phyloP scores from a whole-genome alignment of 2,888 invertebrate species.

The Neoascia interrupta region DNA sequence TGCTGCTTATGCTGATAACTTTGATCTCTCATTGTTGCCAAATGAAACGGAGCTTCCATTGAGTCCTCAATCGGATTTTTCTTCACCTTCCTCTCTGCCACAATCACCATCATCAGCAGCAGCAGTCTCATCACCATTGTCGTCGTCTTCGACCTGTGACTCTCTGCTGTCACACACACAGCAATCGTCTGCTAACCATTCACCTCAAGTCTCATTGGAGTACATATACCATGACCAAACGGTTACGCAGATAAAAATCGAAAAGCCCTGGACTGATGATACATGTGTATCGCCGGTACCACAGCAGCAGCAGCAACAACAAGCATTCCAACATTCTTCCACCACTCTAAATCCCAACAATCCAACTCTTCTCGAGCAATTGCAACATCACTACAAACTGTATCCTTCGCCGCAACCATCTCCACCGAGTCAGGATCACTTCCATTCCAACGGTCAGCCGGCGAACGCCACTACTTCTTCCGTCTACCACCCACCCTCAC shows the following conservation, averaged over 20 bases:
- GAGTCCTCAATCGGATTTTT: constrained; percentile 79
- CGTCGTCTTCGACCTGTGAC: constrained; percentile 1
- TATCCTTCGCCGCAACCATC: constrained; percentile 67
- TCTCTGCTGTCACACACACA: constrained; percentile 11
- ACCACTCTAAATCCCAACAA: constrained; percentile 59
- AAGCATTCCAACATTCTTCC: constrained; percentile 46
- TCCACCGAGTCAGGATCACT: constrained; percentile 49
- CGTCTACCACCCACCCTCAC: constrained; percentile 72
- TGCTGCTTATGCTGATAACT: constrained; percentile 82
- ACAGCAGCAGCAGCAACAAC: constrained; percentile 25
- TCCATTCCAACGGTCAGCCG: constrained; percentile 47
- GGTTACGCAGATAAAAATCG: constrained; percentile 77
- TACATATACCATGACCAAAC: constrained; percentile 72
- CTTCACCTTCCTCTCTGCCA: constrained; percentile 76
- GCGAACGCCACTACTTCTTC: constrained; percentile 26
- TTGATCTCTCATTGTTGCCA: constrained; percentile 87
- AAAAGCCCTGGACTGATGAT: constrained; percentile 75
- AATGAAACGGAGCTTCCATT: constrained; percentile 80
- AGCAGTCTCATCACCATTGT: constrained; percentile 72
- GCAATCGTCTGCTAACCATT: constrained; percentile 29
- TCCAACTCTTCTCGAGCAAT: constrained; percentile 71
- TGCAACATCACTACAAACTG: constrained; percentile 71
- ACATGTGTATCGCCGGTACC: no score
- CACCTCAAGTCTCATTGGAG: constrained; percentile 67
- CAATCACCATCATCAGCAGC: constrained; percentile 80